phyloP scores from a whole-genome alignment of 1,140 invertebrate genomes.

The Lepidurus couesii region DNA sequence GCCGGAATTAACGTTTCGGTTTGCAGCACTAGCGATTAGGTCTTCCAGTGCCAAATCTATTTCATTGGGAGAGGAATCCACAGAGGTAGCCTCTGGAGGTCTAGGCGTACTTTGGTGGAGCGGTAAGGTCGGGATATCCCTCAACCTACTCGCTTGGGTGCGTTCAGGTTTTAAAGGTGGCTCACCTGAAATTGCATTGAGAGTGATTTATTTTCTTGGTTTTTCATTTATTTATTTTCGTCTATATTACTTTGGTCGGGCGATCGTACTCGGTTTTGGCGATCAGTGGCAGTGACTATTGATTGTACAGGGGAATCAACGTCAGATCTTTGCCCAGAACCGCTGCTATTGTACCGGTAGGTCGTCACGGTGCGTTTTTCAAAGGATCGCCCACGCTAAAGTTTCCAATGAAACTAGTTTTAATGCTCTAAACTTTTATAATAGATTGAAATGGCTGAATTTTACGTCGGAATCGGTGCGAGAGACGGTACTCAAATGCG shows the following conservation, averaged over 20 bases:
- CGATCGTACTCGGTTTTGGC: neutral
- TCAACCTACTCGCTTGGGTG: constrained; percentile 21
- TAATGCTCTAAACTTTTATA: neutral
- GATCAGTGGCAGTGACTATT: neutral
- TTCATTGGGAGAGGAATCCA: constrained; percentile 16
- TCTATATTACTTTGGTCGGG: no score
- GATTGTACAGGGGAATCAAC: constrained; percentile 18
- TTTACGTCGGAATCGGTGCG: neutral
- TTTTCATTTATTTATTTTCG: neutral
- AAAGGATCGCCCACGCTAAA: neutral
- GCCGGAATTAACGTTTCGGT: neutral
- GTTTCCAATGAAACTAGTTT: neutral
- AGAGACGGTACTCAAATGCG: neutral
- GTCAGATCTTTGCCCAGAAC: constrained; percentile 24
- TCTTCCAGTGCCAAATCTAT: constrained; percentile 26
- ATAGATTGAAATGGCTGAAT: neutral
- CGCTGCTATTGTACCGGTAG: constrained; percentile 22
- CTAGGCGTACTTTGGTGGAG: constrained; percentile 25
- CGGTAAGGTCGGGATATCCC: neutral
- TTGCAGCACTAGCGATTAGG: constrained; percentile 1
- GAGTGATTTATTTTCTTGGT: neutral
- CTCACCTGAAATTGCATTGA: neutral
- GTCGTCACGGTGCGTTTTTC: constrained; percentile 26
- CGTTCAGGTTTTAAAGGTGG: constrained; percentile 28
- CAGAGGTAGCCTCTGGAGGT: neutral